Percentiles rank a stretch among this genome's conserved stretches.
phyloP scores from a whole-genome alignment of 2,113 vertebrate species.

The Hypomesus transpacificus region DNA sequence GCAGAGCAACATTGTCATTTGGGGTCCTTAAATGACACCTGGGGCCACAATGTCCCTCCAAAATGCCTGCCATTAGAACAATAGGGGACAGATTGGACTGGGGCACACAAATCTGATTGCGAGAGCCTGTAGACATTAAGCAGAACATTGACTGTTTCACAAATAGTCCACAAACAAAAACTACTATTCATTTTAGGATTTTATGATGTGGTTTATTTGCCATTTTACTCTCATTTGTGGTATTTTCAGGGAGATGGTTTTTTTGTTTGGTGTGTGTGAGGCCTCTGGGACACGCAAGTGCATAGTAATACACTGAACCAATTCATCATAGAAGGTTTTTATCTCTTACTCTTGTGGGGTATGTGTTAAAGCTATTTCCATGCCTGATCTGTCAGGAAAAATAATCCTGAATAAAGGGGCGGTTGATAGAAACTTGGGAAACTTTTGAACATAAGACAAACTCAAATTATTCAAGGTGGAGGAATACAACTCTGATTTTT shows the following conservation, averaged over 20 bases:
- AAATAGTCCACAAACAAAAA: background rate
- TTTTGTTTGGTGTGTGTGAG: background rate
- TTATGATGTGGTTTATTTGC: constrained; percentile 14
- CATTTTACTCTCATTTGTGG: constrained; percentile 37
- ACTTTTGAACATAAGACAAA: constrained; percentile 47
- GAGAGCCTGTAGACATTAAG: constrained; percentile 29
- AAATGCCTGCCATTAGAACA: constrained; percentile 38
- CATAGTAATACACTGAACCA: background rate
- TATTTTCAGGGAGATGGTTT: background rate
- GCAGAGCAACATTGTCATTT: constrained; percentile 60
- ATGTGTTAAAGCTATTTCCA: background rate
- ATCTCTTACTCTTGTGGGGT: background rate
- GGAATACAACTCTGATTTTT: constrained; percentile 28
- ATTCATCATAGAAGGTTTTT: background rate
- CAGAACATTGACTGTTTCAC: constrained; percentile 21
- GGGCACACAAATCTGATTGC: constrained; percentile 37
- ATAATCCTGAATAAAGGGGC: background rate
- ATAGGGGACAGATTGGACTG: constrained; percentile 44
- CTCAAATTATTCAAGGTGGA: constrained; percentile 22
- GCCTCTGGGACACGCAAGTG: background rate
- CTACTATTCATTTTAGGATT: background rate
- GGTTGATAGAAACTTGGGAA: constrained; percentile 4
- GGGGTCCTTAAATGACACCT: constrained; percentile 60
- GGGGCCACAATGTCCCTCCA: constrained; percentile 50
- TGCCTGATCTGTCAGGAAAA: background rate